Percentiles rank a stretch among this genome's conserved stretches.
These are phyloP conservation scores for Chloroclystis v-ata DNA, from an alignment of 2,888 invertebrate species.

Conservation along the genomic window DNA sequence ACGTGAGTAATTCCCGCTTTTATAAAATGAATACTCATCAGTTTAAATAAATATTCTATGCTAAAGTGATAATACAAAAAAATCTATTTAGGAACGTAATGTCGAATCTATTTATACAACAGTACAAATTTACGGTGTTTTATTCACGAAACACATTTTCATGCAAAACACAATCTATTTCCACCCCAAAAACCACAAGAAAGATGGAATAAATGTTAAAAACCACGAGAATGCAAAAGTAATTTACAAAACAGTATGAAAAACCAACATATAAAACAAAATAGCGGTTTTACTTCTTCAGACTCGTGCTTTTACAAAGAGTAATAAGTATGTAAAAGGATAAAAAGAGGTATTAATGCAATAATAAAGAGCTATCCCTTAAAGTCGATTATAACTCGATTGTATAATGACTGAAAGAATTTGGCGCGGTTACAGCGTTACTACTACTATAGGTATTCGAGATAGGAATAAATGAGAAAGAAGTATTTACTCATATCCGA, in stretches of 20 bases:
- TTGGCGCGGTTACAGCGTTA: slow-evolving; percentile 42
- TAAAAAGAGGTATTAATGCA: slow-evolving; percentile 4
- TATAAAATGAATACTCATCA: no score
- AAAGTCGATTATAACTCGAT: slow-evolving; percentile 70
- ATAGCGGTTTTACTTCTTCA: neutral
- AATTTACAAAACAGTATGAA: neutral
- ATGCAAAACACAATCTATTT: neutral
- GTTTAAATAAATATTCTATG: no score
- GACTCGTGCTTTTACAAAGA: neutral
- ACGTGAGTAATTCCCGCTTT: no score
- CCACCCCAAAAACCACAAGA: neutral
- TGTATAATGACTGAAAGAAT: slow-evolving; percentile 67
- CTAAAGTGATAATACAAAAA: no score
- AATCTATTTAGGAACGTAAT: no score
- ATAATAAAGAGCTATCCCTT: slow-evolving; percentile 37
- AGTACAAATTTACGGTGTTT: no score
- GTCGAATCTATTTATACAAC: no score
- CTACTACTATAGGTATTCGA: slow-evolving; percentile 40
- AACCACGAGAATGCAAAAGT: slow-evolving; percentile 1
- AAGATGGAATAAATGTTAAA: neutral
- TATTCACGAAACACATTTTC: neutral
- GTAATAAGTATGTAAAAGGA: slow-evolving; percentile 5
- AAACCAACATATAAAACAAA: no score
- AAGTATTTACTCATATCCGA: no score
- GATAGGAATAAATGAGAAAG: no score